Conservation (phyloP, 2,113 vertebrate genomes). For the Pseudorectes ferrugineus region DNA sequence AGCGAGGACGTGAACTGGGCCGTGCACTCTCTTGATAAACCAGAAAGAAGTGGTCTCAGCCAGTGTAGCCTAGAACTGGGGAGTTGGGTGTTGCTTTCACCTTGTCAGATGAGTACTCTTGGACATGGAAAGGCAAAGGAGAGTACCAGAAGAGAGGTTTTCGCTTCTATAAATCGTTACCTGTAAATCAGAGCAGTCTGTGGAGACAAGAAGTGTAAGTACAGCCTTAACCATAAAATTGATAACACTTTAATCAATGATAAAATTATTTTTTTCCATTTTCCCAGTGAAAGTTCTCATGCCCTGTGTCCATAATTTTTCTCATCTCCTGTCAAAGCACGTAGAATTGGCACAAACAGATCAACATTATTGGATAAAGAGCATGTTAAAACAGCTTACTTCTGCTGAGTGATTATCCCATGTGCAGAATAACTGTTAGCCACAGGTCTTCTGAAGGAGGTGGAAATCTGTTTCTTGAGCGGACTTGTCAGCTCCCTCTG, state of each 20-base stretch:
- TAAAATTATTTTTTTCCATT: not conserved
- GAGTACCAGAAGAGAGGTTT: not conserved
- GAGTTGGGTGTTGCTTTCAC: not conserved
- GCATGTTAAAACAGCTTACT: not conserved
- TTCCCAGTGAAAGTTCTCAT: not conserved
- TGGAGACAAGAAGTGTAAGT: not conserved
- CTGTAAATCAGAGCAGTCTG: not conserved
- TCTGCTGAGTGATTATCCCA: not conserved
- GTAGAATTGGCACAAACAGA: not conserved
- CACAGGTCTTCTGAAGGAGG: not conserved
- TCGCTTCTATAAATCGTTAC: fast-evolving
- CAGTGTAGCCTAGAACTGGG: not conserved
- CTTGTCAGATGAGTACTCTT: not conserved
- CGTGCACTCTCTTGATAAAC: fast-evolving
- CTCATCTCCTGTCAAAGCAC: not conserved
- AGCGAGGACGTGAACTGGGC: fast-evolving
- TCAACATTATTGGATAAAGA: not conserved
- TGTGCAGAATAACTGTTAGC: not conserved
- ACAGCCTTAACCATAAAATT: not conserved
- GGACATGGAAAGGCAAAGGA: not conserved
- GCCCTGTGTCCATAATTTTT: fast-evolving
- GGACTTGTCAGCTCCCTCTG: not conserved
- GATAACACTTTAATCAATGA: not conserved
- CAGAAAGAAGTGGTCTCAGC: not conserved
- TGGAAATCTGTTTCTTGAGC: not conserved